These are phyloP conservation scores for Euplagia quadripunctaria DNA, from an alignment of 2,888 invertebrate species.

Conservation along the genomic window DNA sequence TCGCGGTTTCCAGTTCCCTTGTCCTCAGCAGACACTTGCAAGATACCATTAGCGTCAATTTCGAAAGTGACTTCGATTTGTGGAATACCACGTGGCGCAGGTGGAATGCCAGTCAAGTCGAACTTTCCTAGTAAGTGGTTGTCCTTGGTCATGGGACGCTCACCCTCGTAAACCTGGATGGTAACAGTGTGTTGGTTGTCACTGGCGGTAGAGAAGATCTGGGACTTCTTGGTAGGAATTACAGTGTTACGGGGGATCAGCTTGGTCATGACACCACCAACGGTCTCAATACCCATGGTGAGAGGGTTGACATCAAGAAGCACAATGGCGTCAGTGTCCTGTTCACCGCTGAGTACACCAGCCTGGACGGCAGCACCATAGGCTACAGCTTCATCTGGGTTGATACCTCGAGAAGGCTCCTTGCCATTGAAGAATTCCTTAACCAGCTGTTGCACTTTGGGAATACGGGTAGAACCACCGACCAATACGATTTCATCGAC, in stretches of 20 bases:
- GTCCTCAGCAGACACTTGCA: conserved; percentile 99
- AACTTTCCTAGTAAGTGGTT: conserved; percentile 99
- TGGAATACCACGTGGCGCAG: conserved; percentile 96
- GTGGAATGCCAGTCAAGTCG: conserved; percentile 98
- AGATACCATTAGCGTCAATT: conserved; percentile 97
- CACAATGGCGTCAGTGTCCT: conserved; percentile 98
- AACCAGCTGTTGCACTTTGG: conserved; percentile 97
- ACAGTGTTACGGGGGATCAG: conserved; percentile 99
- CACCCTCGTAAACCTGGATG: conserved; percentile 99
- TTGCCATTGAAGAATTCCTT: conserved; percentile 99
- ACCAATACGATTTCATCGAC: conserved; percentile 99
- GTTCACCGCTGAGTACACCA: conserved; percentile 98
- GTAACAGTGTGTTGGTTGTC: conserved; percentile 99
- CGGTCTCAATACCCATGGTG: conserved; percentile 99
- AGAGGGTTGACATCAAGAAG: conserved; percentile 99
- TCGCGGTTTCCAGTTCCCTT: conserved; percentile 99
- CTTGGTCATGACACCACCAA: conserved; percentile 99
- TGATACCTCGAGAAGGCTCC: conserved; percentile 99
- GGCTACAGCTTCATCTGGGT: conserved; percentile 99
- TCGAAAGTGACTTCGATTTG: conserved; percentile 98
- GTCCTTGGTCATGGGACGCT: conserved; percentile 99
- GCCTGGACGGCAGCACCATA: conserved; percentile 99
- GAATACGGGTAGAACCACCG: conserved; percentile 99
- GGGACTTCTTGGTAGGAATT: conserved; percentile 99
- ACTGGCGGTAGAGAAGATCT: conserved; percentile 99